Base-by-base conservation (phyloP, 2,888 invertebrate species). In the Euplexia lucipara region DNA sequence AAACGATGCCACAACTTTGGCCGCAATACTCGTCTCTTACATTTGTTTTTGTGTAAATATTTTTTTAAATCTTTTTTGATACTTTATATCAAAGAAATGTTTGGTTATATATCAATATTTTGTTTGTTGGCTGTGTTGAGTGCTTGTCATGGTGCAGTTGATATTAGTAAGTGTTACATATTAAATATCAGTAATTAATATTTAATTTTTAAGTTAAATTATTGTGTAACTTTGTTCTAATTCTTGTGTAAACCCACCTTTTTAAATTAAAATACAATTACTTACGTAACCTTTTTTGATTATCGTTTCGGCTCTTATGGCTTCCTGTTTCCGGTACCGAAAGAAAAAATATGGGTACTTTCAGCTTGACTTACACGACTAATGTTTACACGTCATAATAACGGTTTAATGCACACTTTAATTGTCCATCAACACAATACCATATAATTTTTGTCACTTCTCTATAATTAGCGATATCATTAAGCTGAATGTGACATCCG, bases 141-240 rank as follows among this genome's bases (percentile, higher is more conserved):
- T 68, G 70, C 53, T 58, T 86, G 87, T 67, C 80, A 83, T 70
- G 90, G 90, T 72, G 81, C 85, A 26, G 67, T 88, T 56, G 89
- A 92, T 75, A 81, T 93, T 39, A 88, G 94, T 94, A 83, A 90
- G 93, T 89, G 32, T 35, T 10, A 22, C 9, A 34, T 34, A 26
- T 32, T 35, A 20, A 2, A 18, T 39, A 9, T 16, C 16, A 39
- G 8, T 8, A 39, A 39, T 39, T 39, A 26, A 1, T 6, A 12
- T 37, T 30, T 47, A 22, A 20, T 20, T 39, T 57, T 26, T 26
- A 26, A 10, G 5, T 16, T 63, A 18, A 1, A 26, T 41, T 20
- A 30, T 18, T 37, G 0, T 22, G 10, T 14, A 20, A 37, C 45
- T 7, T 14, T 10, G 7, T 2, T 12, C 1, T 34, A 20, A 35